These are phyloP conservation scores for Andrena haemorrhoa DNA, from an alignment of 2,888 invertebrate genomes.

Conservation along the genomic window DNA sequence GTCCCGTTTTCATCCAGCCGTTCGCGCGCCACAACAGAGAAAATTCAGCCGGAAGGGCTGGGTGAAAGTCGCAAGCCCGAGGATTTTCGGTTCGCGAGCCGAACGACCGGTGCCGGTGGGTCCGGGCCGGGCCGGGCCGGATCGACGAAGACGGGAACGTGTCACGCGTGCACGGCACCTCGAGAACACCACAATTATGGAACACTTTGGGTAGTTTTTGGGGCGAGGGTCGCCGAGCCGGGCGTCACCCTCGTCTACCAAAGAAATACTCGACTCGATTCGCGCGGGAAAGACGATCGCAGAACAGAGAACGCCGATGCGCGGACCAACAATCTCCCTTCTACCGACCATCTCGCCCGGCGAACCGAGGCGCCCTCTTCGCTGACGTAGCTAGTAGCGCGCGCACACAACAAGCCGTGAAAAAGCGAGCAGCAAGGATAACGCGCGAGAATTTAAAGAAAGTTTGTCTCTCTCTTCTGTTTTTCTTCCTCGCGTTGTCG, in stretches of 20 bases:
- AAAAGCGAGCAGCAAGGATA: conserved; percentile 34
- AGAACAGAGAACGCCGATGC: background rate
- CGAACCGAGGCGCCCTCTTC: conserved; percentile 45
- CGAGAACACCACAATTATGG: conserved; percentile 80
- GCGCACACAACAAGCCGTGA: conserved; percentile 40
- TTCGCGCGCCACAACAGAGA: conserved; percentile 66
- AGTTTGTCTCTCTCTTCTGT: conserved; percentile 49
- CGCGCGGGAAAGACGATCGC: conserved; percentile 13
- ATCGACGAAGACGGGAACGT: conserved; percentile 70
- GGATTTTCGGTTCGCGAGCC: background rate
- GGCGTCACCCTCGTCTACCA: conserved; percentile 50
- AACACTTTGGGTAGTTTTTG: conserved; percentile 83
- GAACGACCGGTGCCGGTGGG: no score
- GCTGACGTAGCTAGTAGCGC: conserved; percentile 28
- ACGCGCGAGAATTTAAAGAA: conserved; percentile 23
- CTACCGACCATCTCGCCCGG: conserved; percentile 11
- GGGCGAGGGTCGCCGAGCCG: conserved; percentile 77
- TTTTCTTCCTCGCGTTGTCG: conserved; percentile 10
- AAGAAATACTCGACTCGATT: conserved; percentile 36
- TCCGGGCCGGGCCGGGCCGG: conserved; percentile 26
- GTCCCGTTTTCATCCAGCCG: conserved; percentile 44
- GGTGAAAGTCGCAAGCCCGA: conserved; percentile 55
- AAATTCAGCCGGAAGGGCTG: conserved; percentile 67
- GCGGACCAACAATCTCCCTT: conserved; percentile 8
- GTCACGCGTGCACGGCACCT: conserved; percentile 76